Percentiles rank a stretch among this genome's conserved stretches.
Evolutionary conservation across 1,140 invertebrate genomes (phyloP).

Genomic region (Papilio xuthus): DNA sequence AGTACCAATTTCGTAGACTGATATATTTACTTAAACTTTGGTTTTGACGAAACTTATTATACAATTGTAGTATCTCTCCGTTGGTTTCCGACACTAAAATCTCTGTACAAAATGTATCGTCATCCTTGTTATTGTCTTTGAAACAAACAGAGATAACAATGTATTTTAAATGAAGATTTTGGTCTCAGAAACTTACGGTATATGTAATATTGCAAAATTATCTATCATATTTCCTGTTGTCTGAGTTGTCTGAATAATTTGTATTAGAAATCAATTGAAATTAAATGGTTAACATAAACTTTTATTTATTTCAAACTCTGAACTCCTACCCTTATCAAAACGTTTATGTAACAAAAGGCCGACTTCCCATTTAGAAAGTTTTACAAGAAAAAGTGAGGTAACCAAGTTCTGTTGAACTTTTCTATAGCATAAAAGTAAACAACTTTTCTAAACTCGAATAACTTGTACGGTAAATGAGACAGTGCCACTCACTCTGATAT

Average conservation of each 20-base stretch:
- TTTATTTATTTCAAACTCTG: background rate
- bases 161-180: too few relatives aligned
- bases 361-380: slow-evolving; percentile 13
- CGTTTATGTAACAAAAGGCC: slow-evolving; percentile 6
- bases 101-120: too few relatives aligned
- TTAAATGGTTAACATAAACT: background rate
- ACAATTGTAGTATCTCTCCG: too few relatives aligned
- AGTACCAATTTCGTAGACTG: background rate
- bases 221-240: too few relatives aligned
- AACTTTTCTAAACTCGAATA: slow-evolving; percentile 24
- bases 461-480: slow-evolving; percentile 24
- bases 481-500: background rate
- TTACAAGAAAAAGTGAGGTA: slow-evolving; percentile 27
- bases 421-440: slow-evolving; percentile 21
- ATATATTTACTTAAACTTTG: background rate
- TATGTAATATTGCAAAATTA: too few relatives aligned
- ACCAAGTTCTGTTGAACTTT: slow-evolving; percentile 8
- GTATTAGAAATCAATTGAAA: background rate
- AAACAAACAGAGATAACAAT: too few relatives aligned
- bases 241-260: too few relatives aligned
- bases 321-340: background rate
- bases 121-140: too few relatives aligned
- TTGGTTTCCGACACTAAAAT: too few relatives aligned
- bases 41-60: background rate
- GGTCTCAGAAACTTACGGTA: too few relatives aligned